A percentile compares a stretch with the other conserved stretches of the same genome.
Conservation (phyloP, 2,113 vertebrate genomes). For the Rhodinocichla rosea region DNA sequence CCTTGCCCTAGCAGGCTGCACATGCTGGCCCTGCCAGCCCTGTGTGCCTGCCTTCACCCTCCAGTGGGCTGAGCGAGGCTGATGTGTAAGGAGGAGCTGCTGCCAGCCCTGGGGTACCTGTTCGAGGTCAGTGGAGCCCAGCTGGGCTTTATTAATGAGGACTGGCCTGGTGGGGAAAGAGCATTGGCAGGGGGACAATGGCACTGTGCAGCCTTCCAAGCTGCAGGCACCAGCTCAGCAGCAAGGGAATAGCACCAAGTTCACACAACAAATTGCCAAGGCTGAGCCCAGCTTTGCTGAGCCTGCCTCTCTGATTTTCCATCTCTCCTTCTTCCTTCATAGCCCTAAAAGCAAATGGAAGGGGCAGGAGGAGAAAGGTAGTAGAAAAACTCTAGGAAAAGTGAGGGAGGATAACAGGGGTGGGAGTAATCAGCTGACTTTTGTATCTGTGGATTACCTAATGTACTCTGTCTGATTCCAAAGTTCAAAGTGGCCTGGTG, state of each 20-base stretch:
- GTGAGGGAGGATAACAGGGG: neutral
- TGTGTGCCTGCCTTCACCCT: neutral
- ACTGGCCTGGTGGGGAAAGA: conserved; percentile 2
- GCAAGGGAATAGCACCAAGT: neutral
- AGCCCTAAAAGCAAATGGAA: neutral
- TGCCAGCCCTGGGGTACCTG: conserved; percentile 27
- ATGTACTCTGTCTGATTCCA: neutral
- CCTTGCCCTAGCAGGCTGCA: neutral
- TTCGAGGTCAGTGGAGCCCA: conserved; percentile 5
- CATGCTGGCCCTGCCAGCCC: neutral
- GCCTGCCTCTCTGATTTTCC: neutral
- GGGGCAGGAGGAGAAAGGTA: neutral
- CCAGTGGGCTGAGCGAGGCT: neutral
- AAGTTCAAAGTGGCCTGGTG: neutral
- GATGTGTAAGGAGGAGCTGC: neutral
- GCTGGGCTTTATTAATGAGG: conserved; percentile 36
- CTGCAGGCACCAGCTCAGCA: neutral
- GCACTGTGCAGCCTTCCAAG: neutral
- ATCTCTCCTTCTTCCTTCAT: neutral
- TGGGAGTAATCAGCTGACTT: neutral
- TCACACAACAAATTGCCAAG: neutral
- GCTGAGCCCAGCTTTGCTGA: neutral
- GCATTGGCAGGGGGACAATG: neutral
- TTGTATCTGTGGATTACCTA: neutral
- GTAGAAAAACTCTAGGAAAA: neutral